These are phyloP conservation scores for Lucifuga dentata DNA, from an alignment of 2,113 vertebrate species.

Conservation along the genomic window DNA sequence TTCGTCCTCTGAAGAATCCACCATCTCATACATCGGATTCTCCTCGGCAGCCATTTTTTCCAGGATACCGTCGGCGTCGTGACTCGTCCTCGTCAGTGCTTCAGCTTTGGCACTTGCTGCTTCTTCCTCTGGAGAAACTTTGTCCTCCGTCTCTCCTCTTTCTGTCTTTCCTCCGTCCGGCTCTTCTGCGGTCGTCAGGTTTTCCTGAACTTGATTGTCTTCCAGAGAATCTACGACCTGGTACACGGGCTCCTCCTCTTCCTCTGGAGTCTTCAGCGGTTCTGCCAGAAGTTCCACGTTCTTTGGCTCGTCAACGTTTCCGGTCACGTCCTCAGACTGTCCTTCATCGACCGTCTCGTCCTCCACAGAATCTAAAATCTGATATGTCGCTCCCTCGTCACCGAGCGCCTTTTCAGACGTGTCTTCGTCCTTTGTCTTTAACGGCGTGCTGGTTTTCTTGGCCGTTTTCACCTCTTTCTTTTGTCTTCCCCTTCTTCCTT, in stretches of 20 bases:
- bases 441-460: not conserved
- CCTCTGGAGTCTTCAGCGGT: conserved; percentile 9
- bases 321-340: not conserved
- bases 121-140: not conserved
- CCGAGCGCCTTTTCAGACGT: not conserved
- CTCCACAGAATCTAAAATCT: conserved; percentile 68
- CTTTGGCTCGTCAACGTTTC: fast-evolving
- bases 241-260: conserved; percentile 31
- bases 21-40: too few relatives aligned
- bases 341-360: conserved; percentile 12
- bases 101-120: not conserved
- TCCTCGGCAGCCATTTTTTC: too few relatives aligned
- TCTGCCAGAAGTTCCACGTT: not conserved
- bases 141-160: not conserved
- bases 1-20: too few relatives aligned
- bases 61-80: fast-evolving
- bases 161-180: not conserved
- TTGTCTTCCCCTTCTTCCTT: conserved; percentile 40
- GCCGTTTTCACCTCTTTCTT: conserved; percentile 26
- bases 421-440: not conserved
- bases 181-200: not conserved
- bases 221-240: conserved; percentile 59
- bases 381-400: conserved; percentile 43
- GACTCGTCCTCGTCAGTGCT: too few relatives aligned
- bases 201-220: conserved; percentile 44